Conservation (phyloP, 2,888 invertebrate species). For the Yponomeuta sedellus region DNA sequence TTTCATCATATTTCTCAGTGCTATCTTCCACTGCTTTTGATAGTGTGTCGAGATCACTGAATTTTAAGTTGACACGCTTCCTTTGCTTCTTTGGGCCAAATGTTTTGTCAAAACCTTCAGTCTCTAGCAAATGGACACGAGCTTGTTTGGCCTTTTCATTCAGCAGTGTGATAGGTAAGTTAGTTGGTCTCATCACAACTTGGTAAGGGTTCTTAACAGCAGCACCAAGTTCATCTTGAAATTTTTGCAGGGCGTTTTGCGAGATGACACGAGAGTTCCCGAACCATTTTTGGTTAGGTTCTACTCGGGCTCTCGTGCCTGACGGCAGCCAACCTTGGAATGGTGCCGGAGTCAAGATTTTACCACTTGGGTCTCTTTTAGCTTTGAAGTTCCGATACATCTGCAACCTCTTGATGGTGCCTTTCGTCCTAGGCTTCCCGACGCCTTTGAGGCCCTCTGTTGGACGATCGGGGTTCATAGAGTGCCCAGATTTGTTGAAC, state of each 20-base stretch:
- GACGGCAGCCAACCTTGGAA: conserved; percentile 94
- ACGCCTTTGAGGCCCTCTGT: conserved; percentile 88
- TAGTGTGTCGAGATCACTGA: conserved; percentile 86
- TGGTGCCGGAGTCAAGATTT: conserved; percentile 95
- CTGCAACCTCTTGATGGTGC: conserved; percentile 96
- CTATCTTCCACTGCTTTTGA: conserved; percentile 83
- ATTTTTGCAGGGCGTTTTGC: conserved; percentile 91
- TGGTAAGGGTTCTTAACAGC: conserved; percentile 97
- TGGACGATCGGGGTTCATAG: conserved; percentile 95
- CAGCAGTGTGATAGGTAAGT: conserved; percentile 93
- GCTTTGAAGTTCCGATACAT: conserved; percentile 99
- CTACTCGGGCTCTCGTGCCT: conserved; percentile 95
- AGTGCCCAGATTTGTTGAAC: conserved; percentile 90
- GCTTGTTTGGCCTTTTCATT: conserved; percentile 94
- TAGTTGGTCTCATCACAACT: conserved; percentile 97
- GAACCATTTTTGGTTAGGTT: conserved; percentile 99
- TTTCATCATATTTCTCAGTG: conserved; percentile 85
- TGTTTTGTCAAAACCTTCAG: conserved; percentile 94
- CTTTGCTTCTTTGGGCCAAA: conserved; percentile 97
- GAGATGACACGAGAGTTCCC: conserved; percentile 98
- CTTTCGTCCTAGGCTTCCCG: conserved; percentile 89
- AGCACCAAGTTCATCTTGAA: conserved; percentile 95
- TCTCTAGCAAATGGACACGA: conserved; percentile 95
- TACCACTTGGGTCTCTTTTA: conserved; percentile 90
- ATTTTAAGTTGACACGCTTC: conserved; percentile 89